Evolutionary conservation across 1,140 invertebrate genomes (phyloP).

Genomic region (Centruroides vittatus): DNA sequence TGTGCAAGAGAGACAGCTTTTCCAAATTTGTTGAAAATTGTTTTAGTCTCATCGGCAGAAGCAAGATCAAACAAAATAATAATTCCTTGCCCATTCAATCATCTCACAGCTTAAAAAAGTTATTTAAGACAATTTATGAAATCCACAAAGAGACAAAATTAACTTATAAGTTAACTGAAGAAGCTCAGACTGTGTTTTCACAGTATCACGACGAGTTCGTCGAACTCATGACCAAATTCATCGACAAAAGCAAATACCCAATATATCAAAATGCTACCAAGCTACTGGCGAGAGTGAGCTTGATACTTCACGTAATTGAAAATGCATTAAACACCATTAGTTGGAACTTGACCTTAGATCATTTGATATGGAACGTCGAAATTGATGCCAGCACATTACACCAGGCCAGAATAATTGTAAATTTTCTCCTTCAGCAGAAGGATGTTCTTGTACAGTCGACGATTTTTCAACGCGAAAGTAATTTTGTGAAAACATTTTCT

Average conservation of each 20-base stretch:
- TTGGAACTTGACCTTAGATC: too few species aligned
- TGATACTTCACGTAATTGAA: neutral
- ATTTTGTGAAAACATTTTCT: too few species aligned
- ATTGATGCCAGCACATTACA: too few species aligned
- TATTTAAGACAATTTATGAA: neutral
- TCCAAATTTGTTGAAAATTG: neutral
- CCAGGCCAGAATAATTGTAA: too few species aligned
- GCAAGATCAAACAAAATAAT: neutral
- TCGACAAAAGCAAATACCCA: neutral
- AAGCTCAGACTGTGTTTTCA: neutral
- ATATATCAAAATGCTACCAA: neutral
- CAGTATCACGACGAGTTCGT: neutral
- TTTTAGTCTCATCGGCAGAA: neutral
- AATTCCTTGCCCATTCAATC: neutral
- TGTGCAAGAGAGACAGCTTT: neutral
- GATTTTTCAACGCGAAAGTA: too few species aligned
- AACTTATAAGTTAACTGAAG: neutral
- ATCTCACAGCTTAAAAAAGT: neutral
- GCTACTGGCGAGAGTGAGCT: neutral
- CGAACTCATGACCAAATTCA: neutral
- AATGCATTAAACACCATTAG: too few species aligned
- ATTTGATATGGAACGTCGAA: too few species aligned
- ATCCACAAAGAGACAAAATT: neutral
- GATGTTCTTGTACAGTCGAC: too few species aligned
- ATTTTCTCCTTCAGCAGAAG: too few species aligned